Evolutionary conservation across 2,888 invertebrate genomes (phyloP).

Genomic region (Lycophotia porphyrea): DNA sequence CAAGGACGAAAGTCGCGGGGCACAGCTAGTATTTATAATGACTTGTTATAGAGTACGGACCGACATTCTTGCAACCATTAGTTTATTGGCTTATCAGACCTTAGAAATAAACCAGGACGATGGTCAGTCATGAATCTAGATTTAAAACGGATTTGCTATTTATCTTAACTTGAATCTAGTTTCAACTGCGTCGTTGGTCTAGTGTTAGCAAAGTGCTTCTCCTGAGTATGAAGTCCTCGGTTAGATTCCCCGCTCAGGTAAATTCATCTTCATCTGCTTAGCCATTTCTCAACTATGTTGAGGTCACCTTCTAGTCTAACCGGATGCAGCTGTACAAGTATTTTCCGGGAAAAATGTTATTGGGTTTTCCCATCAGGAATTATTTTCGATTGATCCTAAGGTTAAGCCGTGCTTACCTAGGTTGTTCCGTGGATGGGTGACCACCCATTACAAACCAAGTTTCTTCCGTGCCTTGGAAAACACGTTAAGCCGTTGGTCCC

Average conservation of each 20-base stretch:
- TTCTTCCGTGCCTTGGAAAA: too few relatives aligned
- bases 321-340: neutral
- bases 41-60: neutral
- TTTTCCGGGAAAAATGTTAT: too few relatives aligned
- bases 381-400: too few relatives aligned
- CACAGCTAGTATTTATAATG: neutral
- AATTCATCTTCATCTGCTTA: neutral
- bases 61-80: neutral
- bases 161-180: constrained; percentile 10
- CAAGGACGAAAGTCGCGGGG: too few relatives aligned
- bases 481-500: too few relatives aligned
- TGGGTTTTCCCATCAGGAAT: too few relatives aligned
- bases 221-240: too few relatives aligned
- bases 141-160: constrained; percentile 26
- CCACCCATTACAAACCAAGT: too few relatives aligned
- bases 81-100: constrained; percentile 6
- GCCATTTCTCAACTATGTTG: too few relatives aligned
- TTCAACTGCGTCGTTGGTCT: neutral
- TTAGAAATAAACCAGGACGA: neutral
- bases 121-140: constrained; percentile 5
- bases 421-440: too few relatives aligned
- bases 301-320: neutral
- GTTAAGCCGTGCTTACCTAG: too few relatives aligned
- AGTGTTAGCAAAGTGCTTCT: neutral
- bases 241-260: neutral